These are phyloP conservation scores for Micoletzkya japonica DNA, from an alignment of 2,888 invertebrate species.

Conservation along the genomic window DNA sequence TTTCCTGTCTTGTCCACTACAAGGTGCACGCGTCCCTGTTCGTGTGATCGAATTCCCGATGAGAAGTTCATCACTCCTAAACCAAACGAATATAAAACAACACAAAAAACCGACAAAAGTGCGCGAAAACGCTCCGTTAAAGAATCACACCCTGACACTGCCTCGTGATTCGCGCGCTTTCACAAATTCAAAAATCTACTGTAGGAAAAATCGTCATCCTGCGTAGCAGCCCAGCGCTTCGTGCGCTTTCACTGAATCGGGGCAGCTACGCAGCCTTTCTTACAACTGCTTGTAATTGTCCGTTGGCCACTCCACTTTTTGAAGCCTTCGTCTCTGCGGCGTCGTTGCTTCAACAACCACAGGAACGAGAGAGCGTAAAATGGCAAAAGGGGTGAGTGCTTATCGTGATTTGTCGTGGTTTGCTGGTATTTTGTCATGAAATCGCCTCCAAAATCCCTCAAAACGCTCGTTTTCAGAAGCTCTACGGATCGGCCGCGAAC, in stretches of 20 bases:
- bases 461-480: slow-evolving; percentile 74
- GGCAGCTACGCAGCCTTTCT: slow-evolving; percentile 23
- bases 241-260: neutral
- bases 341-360: slow-evolving; percentile 26
- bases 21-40: no score
- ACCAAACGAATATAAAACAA: no score
- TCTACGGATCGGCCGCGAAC: slow-evolving; percentile 97
- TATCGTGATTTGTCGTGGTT: neutral
- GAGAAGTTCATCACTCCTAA: no score
- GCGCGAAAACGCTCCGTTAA: no score
- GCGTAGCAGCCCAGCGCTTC: neutral
- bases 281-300: neutral
- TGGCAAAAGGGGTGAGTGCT: slow-evolving; percentile 30
- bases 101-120: no score
- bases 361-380: slow-evolving; percentile 11
- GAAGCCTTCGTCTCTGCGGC: slow-evolving; percentile 5
- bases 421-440: neutral
- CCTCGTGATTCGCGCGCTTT: slow-evolving; percentile 13
- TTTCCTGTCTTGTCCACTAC: no score
- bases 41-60: no score
- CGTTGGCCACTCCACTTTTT: slow-evolving; percentile 14
- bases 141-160: no score
- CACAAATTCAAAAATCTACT: slow-evolving; percentile 3
- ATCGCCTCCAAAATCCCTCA: neutral
- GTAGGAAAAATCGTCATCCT: slow-evolving; percentile 9